A percentile compares a stretch with the other conserved stretches of the same genome.
phyloP scores from a whole-genome alignment of 2,797 vertebrate species.

The Anguilla pacifica region DNA sequence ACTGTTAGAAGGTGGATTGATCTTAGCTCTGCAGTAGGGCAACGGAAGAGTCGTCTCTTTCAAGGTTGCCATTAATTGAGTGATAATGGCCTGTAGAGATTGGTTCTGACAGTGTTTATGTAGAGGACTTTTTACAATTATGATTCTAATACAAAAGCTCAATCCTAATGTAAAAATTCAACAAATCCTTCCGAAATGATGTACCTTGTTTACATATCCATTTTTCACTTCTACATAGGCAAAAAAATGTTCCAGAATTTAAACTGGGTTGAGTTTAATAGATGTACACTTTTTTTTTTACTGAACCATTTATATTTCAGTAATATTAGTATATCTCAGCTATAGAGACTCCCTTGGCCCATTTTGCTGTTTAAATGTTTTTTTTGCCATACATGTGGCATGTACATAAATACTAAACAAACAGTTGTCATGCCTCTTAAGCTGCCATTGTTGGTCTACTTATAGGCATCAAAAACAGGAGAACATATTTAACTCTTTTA shows the following conservation, averaged over 20 bases:
- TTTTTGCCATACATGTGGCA: neutral
- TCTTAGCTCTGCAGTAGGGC: neutral
- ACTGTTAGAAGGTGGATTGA: neutral
- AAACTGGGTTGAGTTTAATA: neutral
- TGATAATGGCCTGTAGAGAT: neutral
- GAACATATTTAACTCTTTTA: neutral
- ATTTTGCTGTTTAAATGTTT: neutral
- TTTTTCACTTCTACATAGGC: neutral
- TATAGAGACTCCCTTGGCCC: neutral
- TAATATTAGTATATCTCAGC: neutral
- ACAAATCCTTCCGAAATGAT: neutral
- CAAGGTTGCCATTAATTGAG: neutral
- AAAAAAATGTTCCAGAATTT: neutral
- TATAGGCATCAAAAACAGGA: neutral
- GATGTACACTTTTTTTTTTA: neutral
- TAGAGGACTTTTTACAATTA: neutral
- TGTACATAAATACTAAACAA: neutral
- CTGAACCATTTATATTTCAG: neutral
- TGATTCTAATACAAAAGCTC: neutral
- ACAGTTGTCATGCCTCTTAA: neutral
- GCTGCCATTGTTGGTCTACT: neutral
- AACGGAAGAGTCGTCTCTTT: neutral
- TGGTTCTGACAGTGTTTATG: neutral
- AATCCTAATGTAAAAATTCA: neutral
- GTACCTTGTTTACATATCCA: neutral